Evolutionary conservation across 1,140 invertebrate genomes (phyloP).

Genomic region (Tetragnatha versicolor): DNA sequence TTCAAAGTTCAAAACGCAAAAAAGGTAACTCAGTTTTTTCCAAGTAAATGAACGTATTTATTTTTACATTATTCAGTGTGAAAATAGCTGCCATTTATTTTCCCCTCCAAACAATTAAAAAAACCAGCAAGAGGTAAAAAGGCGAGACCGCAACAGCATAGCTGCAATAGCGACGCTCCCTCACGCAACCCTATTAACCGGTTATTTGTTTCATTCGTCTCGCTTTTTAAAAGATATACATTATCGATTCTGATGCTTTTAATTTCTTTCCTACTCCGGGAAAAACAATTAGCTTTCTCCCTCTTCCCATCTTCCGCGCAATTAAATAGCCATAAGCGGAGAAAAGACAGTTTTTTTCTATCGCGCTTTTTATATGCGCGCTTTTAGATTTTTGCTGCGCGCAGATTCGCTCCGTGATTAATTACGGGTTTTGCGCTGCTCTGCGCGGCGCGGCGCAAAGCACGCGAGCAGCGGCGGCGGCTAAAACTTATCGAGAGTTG

Average conservation of each 20-base stretch:
- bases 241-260: slow-evolving; percentile 53
- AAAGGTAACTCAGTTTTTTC: too few species aligned
- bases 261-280: slow-evolving; percentile 36
- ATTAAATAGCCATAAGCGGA: slow-evolving; percentile 55
- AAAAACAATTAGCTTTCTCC: slow-evolving; percentile 49
- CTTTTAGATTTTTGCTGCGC: too few species aligned
- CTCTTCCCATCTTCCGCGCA: slow-evolving; percentile 16
- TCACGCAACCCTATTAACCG: slow-evolving; percentile 39
- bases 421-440: too few species aligned
- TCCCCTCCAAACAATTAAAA: slow-evolving; percentile 1
- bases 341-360: slow-evolving; percentile 21
- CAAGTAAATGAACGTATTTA: too few species aligned
- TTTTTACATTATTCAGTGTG: neutral
- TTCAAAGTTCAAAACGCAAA: too few species aligned
- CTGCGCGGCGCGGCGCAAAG: too few species aligned
- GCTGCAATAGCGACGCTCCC: neutral
- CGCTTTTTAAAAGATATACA: slow-evolving; percentile 50
- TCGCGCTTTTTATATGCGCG: neutral
- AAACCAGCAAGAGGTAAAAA: neutral
- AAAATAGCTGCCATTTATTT: slow-evolving; percentile 11
- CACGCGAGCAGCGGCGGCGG: too few species aligned
- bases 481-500: too few species aligned
- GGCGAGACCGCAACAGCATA: neutral
- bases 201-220: slow-evolving; percentile 47
- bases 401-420: too few species aligned